Evolutionary conservation across 1,140 invertebrate species (phyloP).

Genomic region (Manduca sexta): DNA sequence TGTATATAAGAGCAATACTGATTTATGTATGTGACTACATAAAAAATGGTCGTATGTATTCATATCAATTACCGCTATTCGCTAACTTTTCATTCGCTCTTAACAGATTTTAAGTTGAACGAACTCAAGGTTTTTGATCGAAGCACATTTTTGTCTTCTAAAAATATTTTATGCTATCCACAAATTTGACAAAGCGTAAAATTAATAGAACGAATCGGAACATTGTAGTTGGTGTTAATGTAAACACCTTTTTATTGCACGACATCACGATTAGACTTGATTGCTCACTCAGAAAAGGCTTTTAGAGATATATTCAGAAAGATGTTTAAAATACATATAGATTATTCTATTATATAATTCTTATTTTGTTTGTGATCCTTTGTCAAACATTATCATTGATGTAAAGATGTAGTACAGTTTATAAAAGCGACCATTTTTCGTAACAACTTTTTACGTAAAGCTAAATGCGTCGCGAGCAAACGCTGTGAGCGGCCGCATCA

Average conservation of each 20-base stretch:
- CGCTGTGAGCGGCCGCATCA: conserved; percentile 27
- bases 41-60: conserved; percentile 2
- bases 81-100: conserved; percentile 1
- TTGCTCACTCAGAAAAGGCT: neutral
- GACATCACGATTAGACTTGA: neutral
- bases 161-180: conserved; percentile 18
- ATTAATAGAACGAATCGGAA: conserved; percentile 28
- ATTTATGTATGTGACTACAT: too few species aligned
- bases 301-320: neutral
- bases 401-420: too few species aligned
- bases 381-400: too few species aligned
- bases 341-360: too few species aligned
- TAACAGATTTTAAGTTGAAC: conserved; percentile 16
- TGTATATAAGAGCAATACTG: too few species aligned
- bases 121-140: conserved; percentile 18
- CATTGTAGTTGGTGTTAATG: conserved; percentile 12
- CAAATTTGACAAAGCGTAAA: conserved; percentile 23
- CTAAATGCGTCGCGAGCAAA: conserved; percentile 11
- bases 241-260: conserved; percentile 6
- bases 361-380: too few species aligned
- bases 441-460: neutral
- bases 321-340: neutral
- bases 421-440: too few species aligned
- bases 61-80: neutral
- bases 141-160: conserved; percentile 3